Evolutionary conservation across 2,113 vertebrate genomes (phyloP).

Genomic region (Rhea pennata): DNA sequence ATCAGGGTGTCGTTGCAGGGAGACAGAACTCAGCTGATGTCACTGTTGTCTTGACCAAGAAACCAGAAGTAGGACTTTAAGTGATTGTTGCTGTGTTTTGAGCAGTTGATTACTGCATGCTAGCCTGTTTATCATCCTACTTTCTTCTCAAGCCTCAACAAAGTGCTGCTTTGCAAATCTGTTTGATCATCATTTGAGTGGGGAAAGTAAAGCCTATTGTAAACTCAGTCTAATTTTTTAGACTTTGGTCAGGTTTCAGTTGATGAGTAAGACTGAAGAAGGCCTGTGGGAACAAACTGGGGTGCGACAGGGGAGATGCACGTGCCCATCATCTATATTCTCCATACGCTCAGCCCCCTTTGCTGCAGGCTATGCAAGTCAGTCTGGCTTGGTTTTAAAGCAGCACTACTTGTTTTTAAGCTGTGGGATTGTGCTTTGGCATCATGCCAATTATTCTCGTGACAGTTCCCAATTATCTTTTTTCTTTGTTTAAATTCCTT

Average conservation of each 20-base stretch:
- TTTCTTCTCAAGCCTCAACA: neutral
- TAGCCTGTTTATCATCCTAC: neutral
- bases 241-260: neutral
- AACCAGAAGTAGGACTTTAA: neutral
- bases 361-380: neutral
- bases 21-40: neutral
- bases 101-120: neutral
- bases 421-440: neutral
- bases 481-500: neutral
- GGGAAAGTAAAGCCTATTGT: neutral
- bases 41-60: neutral
- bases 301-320: neutral
- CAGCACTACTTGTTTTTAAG: neutral
- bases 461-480: neutral
- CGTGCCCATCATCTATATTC: neutral
- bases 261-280: neutral
- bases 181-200: neutral
- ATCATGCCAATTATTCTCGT: neutral
- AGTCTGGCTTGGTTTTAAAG: neutral
- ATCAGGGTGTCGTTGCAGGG: rapidly evolving
- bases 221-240: neutral
- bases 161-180: neutral
- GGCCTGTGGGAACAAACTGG: neutral
- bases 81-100: neutral
- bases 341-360: rapidly evolving